Base-by-base conservation (phyloP, 2,113 vertebrate species). In the Regulus satrapa region DNA sequence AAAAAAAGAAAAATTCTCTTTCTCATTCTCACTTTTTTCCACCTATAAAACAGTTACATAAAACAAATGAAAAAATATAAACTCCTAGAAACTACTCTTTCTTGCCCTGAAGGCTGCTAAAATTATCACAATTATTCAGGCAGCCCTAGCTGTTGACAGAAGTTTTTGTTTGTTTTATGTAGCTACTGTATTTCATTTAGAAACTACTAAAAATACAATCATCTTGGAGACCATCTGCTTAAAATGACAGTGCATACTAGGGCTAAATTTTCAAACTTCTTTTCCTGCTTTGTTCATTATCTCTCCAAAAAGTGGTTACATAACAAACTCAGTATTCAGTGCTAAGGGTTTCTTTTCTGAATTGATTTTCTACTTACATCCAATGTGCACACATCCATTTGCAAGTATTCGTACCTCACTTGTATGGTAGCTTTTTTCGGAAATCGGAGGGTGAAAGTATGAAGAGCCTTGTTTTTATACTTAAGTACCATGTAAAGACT, bases 151-250 rank as follows among this genome's bases (percentile, higher is more conserved):
- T 79, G 77, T 94, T 92, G 85, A 85, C 71, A 86, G 86, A 88
- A 92, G 64, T 68, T 84, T 89, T 89, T 94, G 41, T 97, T 95
- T 94, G 89, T 93, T 91, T 91, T 94, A 74, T 95, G 85, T 86
- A 94, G 92, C 82, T 85, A 69, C 85, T 2, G 8, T 86, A 89
- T 82, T 94, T 90, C 72, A 86, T 95, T 85, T 90, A 94, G 89
- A 95, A 95, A 73, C 63, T 88, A 54, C 89, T 94, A 94, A 96
- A 96, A 97, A 94, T 95, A 92, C 25, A 52, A 26, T 76, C 41
- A 62, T 92, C 68, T 85, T 87, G 25, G 62, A 87, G 88, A 93
- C 92, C 92, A 93, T 96, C 96, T 97, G 93, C 77, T 87, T 82
- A 63, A 92, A 94, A 91, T 79, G 73, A n/a, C 76, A 84, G 49